These are phyloP conservation scores for Pterostichus madidus DNA, from an alignment of 2,888 invertebrate species.

Conservation along the genomic window DNA sequence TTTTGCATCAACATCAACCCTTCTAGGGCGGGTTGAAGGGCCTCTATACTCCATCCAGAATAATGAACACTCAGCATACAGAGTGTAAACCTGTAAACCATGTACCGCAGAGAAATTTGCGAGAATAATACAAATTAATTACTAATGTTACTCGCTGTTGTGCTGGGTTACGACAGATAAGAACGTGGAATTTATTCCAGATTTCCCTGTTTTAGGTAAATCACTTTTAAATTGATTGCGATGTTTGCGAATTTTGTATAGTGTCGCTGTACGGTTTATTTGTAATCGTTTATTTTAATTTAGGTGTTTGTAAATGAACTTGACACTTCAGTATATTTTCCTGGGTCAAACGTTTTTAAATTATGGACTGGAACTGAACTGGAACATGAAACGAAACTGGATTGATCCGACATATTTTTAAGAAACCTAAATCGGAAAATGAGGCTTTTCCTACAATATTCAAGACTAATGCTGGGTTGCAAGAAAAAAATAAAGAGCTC, in stretches of 20 bases:
- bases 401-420: too few species aligned
- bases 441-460: too few species aligned
- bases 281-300: too few species aligned
- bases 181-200: conserved; percentile 23
- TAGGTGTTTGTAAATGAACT: too few species aligned
- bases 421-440: too few species aligned
- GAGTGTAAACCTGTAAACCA: conserved; percentile 22
- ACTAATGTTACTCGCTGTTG: conserved; percentile 34
- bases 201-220: conserved; percentile 10
- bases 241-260: background rate
- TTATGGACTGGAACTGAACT: too few species aligned
- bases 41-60: background rate
- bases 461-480: too few species aligned
- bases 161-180: conserved; percentile 15
- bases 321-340: too few species aligned
- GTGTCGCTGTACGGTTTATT: too few species aligned
- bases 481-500: too few species aligned
- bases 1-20: conserved; percentile 42
- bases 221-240: conserved; percentile 28
- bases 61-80: conserved; percentile 39
- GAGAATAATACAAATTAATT: conserved; percentile 48
- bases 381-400: too few species aligned
- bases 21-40: background rate
- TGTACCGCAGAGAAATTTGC: conserved; percentile 22
- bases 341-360: too few species aligned